Conservation (phyloP, 2,888 invertebrate species). For the Stictocephala bisonia region DNA sequence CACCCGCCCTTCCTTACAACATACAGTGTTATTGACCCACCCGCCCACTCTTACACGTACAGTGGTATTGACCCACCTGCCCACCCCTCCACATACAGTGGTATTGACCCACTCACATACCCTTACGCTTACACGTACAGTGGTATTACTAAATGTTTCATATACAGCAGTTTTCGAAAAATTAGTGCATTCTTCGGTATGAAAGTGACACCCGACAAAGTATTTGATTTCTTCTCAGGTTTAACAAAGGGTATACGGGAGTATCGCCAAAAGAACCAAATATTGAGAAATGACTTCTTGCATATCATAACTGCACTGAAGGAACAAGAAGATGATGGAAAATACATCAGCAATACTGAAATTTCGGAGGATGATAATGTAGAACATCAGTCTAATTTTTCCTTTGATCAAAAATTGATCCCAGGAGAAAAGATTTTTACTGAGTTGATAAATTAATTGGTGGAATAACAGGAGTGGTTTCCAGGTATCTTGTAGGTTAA, state of each 20-base stretch:
- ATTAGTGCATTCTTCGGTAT: not conserved
- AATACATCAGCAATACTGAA: not conserved
- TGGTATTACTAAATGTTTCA: not conserved
- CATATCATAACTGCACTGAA: conserved; percentile 1
- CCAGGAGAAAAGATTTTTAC: conserved; percentile 3
- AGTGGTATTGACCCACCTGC: too few relatives aligned
- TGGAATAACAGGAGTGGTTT: too few relatives aligned
- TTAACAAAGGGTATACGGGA: not conserved
- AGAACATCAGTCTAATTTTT: not conserved
- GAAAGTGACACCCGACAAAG: not conserved
- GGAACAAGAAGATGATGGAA: conserved; percentile 18
- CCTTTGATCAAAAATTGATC: too few relatives aligned
- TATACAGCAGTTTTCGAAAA: not conserved
- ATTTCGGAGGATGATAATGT: not conserved
- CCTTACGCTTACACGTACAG: too few relatives aligned
- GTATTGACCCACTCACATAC: too few relatives aligned
- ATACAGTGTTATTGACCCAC: too few relatives aligned
- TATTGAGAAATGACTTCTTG: conserved; percentile 24
- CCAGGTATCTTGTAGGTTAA: too few relatives aligned
- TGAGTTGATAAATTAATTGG: too few relatives aligned
- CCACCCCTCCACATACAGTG: too few relatives aligned
- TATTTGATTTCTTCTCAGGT: not conserved
- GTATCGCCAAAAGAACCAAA: conserved; percentile 7
- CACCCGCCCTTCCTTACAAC: too few relatives aligned
- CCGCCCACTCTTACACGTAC: too few relatives aligned